Base-by-base conservation (phyloP, 2,888 invertebrate species). In the Pseudococcus longispinus region DNA sequence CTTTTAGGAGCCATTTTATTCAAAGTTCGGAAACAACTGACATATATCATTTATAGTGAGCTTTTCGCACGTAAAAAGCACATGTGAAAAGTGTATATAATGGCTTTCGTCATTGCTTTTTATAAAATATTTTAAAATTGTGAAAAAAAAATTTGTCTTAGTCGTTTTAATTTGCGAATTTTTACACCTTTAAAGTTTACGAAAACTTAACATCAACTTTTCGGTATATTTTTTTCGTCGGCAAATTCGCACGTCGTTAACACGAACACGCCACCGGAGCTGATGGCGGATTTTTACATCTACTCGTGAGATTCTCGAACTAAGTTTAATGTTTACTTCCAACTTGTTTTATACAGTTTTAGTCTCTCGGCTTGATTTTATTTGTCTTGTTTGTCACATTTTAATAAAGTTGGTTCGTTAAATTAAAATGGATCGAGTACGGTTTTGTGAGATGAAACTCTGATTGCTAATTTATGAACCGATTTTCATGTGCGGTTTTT, bases 1-100 rank as follows among this genome's bases (percentile, higher is more conserved):
- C 77, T 80, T 80, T 80, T 80, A 80, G 77, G 37, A 80, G 77
- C 77, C 42, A 80, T 80, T 80, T 80, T 80, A 80, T 80, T 80
- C 20, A 80, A 80, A 80, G 77, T 80, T 80, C 77, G 77, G n/a
- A 80, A 80, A 80, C 77, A 80, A 80, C 77, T 42, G 77, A 80
- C 77, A 80, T 80, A 80, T 80, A 80, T 80, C 77, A 80, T 80
- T 80, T 80, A 80, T 80, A 80, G 32, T 80, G 77, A 80, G 77
- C 42, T 80, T 80, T 80, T 80, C 77, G 20, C 77, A 80, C 77
- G 77, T 80, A 80, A 80, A 80, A 80, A 80, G 77, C 77, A 80
- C 77, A 80, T 80, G 77, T 80, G 77, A 80, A 80, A 80, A 74
- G 74, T 74, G 74, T 74, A 20, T 77, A 77, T 80, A 80, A 42